Evolutionary conservation across 2,888 invertebrate genomes (phyloP).

Genomic region (Schrankia costaestrigalis): DNA sequence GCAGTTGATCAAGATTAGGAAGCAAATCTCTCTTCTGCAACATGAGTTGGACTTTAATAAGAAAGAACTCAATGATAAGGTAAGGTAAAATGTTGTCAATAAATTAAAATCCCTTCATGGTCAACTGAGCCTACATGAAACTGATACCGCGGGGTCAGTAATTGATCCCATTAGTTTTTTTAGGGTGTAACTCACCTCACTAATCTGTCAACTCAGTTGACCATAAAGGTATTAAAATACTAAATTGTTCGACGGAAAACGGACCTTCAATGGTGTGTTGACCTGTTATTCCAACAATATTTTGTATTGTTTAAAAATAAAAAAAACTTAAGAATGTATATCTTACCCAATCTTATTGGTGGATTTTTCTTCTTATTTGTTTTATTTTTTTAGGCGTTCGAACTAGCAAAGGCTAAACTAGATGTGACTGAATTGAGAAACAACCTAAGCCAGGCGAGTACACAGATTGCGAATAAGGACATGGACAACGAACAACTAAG

Average conservation of each 20-base stretch:
- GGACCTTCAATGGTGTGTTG: too few species aligned
- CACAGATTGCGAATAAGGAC: slow-evolving; percentile 53
- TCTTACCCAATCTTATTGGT: not conserved
- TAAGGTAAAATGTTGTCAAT: slow-evolving; percentile 24
- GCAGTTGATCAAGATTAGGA: slow-evolving; percentile 77
- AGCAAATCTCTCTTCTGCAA: slow-evolving; percentile 66
- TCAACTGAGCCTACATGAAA: too few species aligned
- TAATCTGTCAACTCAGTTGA: too few species aligned
- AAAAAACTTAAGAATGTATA: too few species aligned
- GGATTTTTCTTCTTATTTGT: not conserved
- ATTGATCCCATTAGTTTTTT: too few species aligned
- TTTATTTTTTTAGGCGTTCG: slow-evolving; percentile 58
- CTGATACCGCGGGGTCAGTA: too few species aligned
- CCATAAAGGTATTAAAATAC: too few species aligned
- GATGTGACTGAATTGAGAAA: slow-evolving; percentile 69
- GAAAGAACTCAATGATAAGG: slow-evolving; percentile 75
- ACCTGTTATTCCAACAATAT: too few species aligned
- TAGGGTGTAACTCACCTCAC: too few species aligned
- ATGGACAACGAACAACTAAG: slow-evolving; percentile 46
- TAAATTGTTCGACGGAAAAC: too few species aligned
- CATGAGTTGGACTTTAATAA: slow-evolving; percentile 71
- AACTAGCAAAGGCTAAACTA: slow-evolving; percentile 71
- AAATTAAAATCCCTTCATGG: not conserved
- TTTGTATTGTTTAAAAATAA: too few species aligned
- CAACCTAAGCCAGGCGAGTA: slow-evolving; percentile 75